These are phyloP conservation scores for Leptosomus discolor DNA, from an alignment of 2,113 vertebrate genomes.

Conservation along the genomic window DNA sequence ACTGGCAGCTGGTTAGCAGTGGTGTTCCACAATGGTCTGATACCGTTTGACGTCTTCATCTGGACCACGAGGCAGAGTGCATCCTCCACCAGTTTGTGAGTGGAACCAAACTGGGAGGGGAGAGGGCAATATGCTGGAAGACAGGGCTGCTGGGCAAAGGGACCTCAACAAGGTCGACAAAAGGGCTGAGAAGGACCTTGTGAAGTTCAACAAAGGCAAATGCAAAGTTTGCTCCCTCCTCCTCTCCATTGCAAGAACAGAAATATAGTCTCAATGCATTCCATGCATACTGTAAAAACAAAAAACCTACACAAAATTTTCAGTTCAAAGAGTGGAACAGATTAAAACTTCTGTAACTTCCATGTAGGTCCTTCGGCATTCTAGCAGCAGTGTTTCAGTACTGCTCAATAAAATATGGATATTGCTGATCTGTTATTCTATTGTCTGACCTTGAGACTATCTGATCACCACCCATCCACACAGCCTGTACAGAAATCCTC, in stretches of 20 bases:
- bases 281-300: background rate
- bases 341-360: background rate
- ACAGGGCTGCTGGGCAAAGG: background rate
- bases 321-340: background rate
- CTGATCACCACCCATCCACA: background rate
- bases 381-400: background rate
- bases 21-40: background rate
- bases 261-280: background rate
- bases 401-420: slow-evolving; percentile 9
- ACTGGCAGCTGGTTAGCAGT: background rate
- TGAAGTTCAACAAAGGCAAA: background rate
- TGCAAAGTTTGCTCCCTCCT: background rate
- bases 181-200: background rate
- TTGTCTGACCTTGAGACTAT: slow-evolving; percentile 30
- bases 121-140: background rate
- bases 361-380: background rate
- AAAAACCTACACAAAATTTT: background rate
- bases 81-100: background rate
- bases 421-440: slow-evolving; percentile 37
- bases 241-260: background rate
- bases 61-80: background rate
- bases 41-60: too few relatives aligned
- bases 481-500: slow-evolving; percentile 21
- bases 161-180: background rate
- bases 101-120: background rate